Evolutionary conservation across 2,888 invertebrate species (phyloP).

Genomic region (Drosophila picticornis): DNA sequence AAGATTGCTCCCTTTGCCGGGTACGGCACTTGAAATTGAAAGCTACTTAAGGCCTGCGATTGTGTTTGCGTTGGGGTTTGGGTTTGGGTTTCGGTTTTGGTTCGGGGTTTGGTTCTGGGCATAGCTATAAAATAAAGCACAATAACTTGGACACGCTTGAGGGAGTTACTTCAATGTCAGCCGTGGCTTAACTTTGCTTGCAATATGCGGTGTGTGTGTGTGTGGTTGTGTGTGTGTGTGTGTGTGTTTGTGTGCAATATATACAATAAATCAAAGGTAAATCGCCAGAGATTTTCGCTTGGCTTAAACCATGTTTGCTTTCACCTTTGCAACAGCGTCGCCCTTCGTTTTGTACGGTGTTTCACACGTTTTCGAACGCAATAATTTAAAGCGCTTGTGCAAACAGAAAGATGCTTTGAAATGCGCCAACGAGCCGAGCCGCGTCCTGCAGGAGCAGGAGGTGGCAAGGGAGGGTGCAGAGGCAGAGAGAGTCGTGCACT

Average conservation of each 20-base stretch:
- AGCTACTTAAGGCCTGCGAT: slow-evolving; percentile 51
- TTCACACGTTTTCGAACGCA: slow-evolving; percentile 79
- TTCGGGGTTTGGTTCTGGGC: slow-evolving; percentile 16
- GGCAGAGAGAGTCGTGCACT: slow-evolving; percentile 44
- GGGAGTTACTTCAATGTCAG: slow-evolving; percentile 47
- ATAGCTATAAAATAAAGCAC: slow-evolving; percentile 41
- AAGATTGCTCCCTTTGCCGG: slow-evolving; percentile 47
- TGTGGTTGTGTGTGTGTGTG: not conserved
- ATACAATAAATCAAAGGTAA: slow-evolving; percentile 73
- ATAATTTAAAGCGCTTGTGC: slow-evolving; percentile 80
- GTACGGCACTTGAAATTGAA: slow-evolving; percentile 51
- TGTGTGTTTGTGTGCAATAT: not conserved
- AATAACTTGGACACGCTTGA: slow-evolving; percentile 69
- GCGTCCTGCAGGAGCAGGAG: not conserved
- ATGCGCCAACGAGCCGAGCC: slow-evolving; percentile 68
- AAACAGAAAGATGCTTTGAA: slow-evolving; percentile 71
- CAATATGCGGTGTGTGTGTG: not conserved
- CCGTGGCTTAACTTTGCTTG: slow-evolving; percentile 46
- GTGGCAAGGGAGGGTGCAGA: not conserved
- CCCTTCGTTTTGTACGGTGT: slow-evolving; percentile 35
- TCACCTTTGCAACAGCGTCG: slow-evolving; percentile 25
- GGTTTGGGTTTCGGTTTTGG: not conserved
- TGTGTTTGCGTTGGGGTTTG: slow-evolving; percentile 3
- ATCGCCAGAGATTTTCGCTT: slow-evolving; percentile 34
- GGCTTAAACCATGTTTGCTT: slow-evolving; percentile 49